Base-by-base conservation (phyloP, 2,888 invertebrate genomes). In the Aplocera efformata region DNA sequence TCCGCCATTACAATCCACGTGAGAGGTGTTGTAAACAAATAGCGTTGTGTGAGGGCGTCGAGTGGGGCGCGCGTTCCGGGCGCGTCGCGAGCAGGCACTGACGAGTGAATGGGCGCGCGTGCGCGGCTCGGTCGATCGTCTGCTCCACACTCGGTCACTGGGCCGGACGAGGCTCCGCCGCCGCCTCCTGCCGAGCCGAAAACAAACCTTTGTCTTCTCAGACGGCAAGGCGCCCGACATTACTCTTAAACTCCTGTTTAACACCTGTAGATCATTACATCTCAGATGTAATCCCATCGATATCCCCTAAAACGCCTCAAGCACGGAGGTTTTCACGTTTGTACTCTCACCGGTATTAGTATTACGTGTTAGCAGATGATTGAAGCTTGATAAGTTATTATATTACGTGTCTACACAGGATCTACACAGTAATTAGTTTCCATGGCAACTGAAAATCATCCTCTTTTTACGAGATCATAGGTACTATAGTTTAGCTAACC, bases 91-190 rank as follows among this genome's bases (percentile, higher is more conserved):
- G 53, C 49, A 54, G 59, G 64, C 72, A 79, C 79, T 79, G 76
- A 48, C 58, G 60, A 53, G 42, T 57, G 64, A 60, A 53, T 60
- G 62, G 48, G 48, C 63, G 67, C 84, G 86, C 86, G 67, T 79
- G 84, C 86, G 84, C 63, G 35, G 37, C 25, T 8, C 76, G 82
- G 85, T 86, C 86, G 86, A 86, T 86, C 65, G 61, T n/a, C n/a
- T n/a, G n/a, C n/a, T n/a, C n/a, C 65, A 64, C 76, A 85, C 72
- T 86, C 85, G 85, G 86, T 85, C 86, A 86, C 67, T 86, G 81
- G 86, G 86, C 74, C 82, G 80, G 65, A 63, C 13, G 13, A 17
- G 13, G 29, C 26, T 37, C 37, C 9, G 40, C 32, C 32, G 10
- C 9, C 38, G 32, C 37, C 27, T 13, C 34, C 43, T 38, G 61